Conservation (phyloP, 2,888 invertebrate genomes). For the Ectemnius lituratus region DNA sequence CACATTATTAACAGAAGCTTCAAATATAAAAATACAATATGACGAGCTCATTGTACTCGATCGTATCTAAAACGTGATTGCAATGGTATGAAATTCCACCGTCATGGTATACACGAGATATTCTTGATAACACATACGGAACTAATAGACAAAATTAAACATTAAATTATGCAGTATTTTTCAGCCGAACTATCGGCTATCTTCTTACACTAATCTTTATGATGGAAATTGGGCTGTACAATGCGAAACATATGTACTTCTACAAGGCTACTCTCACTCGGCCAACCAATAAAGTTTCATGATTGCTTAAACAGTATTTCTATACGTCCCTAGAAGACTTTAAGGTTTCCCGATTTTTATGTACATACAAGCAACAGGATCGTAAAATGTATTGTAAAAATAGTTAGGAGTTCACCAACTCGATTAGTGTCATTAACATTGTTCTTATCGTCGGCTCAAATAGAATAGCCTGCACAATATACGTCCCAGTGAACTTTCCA, state of each 20-base stretch:
- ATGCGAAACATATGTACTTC: conserved; percentile 21
- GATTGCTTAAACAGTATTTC: conserved; percentile 15
- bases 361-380: conserved; percentile 22
- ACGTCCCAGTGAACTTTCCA: conserved; percentile 41
- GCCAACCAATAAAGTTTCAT: conserved; percentile 40
- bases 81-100: too few species aligned
- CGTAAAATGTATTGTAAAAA: conserved; percentile 34
- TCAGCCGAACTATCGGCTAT: conserved; percentile 8
- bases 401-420: conserved; percentile 23
- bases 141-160: conserved; percentile 5
- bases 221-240: conserved; percentile 52
- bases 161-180: conserved; percentile 19
- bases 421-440: conserved; percentile 22
- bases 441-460: conserved; percentile 47
- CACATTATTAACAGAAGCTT: too few species aligned
- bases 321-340: conserved; percentile 10
- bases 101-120: too few species aligned
- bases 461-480: conserved; percentile 51
- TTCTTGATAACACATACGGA: neutral
- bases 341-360: too few species aligned
- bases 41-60: too few species aligned
- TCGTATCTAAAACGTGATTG: too few species aligned
- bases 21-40: too few species aligned
- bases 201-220: conserved; percentile 18
- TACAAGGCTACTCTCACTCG: conserved; percentile 47